These are phyloP conservation scores for Odontesthes bonariensis DNA, from an alignment of 2,113 vertebrate species.

Conservation along the genomic window DNA sequence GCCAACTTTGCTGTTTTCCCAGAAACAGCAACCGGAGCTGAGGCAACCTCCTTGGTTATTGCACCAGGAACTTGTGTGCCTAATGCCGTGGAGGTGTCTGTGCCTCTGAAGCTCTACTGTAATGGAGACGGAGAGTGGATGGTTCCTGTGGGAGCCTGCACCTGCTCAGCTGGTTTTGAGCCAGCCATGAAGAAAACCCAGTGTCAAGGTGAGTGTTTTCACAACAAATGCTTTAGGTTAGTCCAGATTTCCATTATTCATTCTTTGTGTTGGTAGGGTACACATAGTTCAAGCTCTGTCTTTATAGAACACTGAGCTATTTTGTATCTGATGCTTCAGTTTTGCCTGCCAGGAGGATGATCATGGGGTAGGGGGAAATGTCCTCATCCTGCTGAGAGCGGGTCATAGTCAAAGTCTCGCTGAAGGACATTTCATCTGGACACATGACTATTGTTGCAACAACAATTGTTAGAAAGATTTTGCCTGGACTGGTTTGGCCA, in stretches of 20 bases:
- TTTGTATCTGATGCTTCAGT: conserved; percentile 6
- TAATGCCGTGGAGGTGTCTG: conserved; percentile 93
- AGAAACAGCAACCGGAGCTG: conserved; percentile 95
- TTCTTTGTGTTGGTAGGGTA: neutral
- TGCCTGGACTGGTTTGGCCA: conserved; percentile 33
- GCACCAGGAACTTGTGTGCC: conserved; percentile 94
- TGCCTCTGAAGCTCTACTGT: conserved; percentile 97
- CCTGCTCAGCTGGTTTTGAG: conserved; percentile 92
- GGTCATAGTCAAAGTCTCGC: conserved; percentile 14
- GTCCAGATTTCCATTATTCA: conserved; percentile 4
- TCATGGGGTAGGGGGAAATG: neutral
- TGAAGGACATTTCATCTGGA: conserved; percentile 36
- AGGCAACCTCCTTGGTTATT: conserved; percentile 96
- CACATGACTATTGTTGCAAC: conserved; percentile 2
- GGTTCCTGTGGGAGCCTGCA: conserved; percentile 96
- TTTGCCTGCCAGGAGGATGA: neutral
- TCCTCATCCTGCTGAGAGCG: conserved; percentile 19
- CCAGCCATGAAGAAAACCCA: conserved; percentile 92
- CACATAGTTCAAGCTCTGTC: neutral
- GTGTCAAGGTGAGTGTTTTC: conserved; percentile 88
- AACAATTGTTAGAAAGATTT: conserved; percentile 21
- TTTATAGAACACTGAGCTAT: conserved; percentile 1
- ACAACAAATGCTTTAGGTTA: conserved; percentile 20
- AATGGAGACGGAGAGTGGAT: conserved; percentile 98
- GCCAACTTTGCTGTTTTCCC: conserved; percentile 97